These are phyloP conservation scores for Dendropsophus ebraccatus DNA, from an alignment of 2,113 vertebrate genomes.

Conservation along the genomic window DNA sequence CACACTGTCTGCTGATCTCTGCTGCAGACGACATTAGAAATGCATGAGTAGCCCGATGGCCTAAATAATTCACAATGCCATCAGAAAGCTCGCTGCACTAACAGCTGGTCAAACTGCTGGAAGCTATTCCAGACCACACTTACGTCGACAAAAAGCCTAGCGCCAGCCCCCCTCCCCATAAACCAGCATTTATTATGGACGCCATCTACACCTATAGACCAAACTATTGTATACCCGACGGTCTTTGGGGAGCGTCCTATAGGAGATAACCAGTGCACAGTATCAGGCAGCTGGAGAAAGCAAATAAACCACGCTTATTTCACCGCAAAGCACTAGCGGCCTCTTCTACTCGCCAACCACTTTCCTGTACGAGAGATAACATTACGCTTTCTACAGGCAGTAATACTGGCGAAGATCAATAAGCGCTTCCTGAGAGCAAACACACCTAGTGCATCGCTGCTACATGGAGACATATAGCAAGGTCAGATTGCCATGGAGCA, in stretches of 20 bases:
- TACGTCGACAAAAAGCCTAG: not conserved
- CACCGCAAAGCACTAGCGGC: not conserved
- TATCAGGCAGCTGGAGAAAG: not conserved
- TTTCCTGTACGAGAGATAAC: not conserved
- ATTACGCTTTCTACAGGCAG: not conserved
- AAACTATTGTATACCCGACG: not conserved
- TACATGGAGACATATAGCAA: not conserved
- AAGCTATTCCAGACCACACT: constrained; percentile 34
- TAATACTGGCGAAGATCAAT: not conserved
- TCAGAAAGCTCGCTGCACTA: constrained; percentile 53
- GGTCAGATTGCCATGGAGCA: not conserved
- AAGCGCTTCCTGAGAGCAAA: constrained; percentile 6
- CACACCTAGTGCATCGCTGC: not conserved
- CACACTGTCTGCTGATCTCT: constrained; percentile 36
- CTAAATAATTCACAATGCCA: constrained; percentile 63
- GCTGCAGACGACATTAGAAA: constrained; percentile 46
- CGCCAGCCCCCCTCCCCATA: not conserved
- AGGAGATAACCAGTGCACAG: not conserved
- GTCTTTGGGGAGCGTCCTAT: not conserved
- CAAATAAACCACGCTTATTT: not conserved
- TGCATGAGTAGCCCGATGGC: constrained; percentile 49
- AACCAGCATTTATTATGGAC: not conserved
- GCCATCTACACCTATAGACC: not conserved
- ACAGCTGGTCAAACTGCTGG: constrained; percentile 53
- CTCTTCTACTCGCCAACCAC: not conserved